Evolutionary conservation across 2,888 invertebrate species (phyloP).

Genomic region (Ophion ventricosus): DNA sequence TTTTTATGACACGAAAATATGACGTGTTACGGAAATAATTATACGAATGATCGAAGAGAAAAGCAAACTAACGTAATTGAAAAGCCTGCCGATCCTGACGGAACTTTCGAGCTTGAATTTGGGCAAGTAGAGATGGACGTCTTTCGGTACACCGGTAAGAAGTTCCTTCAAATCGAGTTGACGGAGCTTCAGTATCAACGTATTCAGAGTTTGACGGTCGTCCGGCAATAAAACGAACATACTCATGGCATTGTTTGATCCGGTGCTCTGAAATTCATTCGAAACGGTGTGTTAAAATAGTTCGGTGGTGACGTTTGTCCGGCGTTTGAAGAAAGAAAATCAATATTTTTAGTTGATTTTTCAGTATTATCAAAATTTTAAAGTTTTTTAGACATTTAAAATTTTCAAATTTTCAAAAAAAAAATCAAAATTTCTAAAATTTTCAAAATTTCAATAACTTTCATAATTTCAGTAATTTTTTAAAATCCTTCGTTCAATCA

Average conservation of each 20-base stretch:
- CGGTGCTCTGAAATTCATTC: neutral
- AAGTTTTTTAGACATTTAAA: too few species aligned
- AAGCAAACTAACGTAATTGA: neutral
- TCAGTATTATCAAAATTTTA: too few species aligned
- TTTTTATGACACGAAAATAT: neutral
- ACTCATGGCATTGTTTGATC: neutral
- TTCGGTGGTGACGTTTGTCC: neutral
- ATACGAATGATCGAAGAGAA: neutral
- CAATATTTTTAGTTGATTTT: too few species aligned
- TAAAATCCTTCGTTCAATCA: too few species aligned
- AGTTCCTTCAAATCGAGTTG: neutral
- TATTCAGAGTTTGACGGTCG: too few species aligned
- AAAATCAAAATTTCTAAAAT: too few species aligned
- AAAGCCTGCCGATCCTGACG: neutral
- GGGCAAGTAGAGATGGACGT: neutral
- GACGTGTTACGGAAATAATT: neutral
- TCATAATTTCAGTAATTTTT: too few species aligned
- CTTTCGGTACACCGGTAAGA: neutral
- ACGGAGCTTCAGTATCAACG: neutral
- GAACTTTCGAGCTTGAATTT: neutral
- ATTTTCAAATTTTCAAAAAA: too few species aligned
- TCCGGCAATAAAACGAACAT: slow-evolving; percentile 11
- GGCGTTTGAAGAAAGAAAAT: neutral
- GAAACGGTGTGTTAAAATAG: neutral
- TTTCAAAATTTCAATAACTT: too few species aligned